Base-by-base conservation (phyloP, 2,113 vertebrate species). In the Dinomys branickii region DNA sequence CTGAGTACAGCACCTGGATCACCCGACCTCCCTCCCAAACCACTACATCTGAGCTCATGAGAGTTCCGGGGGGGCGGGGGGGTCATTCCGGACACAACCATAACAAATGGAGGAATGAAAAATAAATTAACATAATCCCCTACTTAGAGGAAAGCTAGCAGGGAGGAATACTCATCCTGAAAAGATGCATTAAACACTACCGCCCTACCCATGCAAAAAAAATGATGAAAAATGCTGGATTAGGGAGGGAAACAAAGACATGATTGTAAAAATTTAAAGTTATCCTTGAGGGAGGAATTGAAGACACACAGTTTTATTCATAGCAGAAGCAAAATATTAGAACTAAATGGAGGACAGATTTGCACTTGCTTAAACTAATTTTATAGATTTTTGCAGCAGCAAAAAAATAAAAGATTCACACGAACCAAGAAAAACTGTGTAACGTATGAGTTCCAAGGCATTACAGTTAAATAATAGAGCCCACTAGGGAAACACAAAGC, bases 241-340 rank as follows among this genome's bases (percentile, higher is more conserved):
- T 24, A 52, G 6, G 83, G 7, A 93, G 35, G 14, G 82, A 33
- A 82, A 65, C 41, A 73, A 30, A 69, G 47, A 73, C n/a, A 87
- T 16, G 16, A 67, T 81, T 77, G 50, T 61, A 88, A 61, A 63
- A 85, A 28, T 28, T 52, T 52, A 17, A 94, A 87, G 30, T 54
- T 78, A 41, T 41, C 20, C 86, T 90, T 88, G 56, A 93, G 92
- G 93, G 80, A 1, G 75, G 20, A 12, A 78, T 61, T 90, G 63
- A 92, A 95, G 38, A 95, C 30, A 52, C 50, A 75, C 6, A 77
- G 59, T 94, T 91, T 94, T 63, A 65, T 94, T 95, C 13, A 52
- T 26, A 24, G 11, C 26, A 50, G 30, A 54, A 87, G 94, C 61
- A 82, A 28, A 81, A 78, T n/a, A 35, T 30, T 65, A 86, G 75